Conservation (phyloP, 1,140 invertebrate species). For the Bathynomus jamesi region DNA sequence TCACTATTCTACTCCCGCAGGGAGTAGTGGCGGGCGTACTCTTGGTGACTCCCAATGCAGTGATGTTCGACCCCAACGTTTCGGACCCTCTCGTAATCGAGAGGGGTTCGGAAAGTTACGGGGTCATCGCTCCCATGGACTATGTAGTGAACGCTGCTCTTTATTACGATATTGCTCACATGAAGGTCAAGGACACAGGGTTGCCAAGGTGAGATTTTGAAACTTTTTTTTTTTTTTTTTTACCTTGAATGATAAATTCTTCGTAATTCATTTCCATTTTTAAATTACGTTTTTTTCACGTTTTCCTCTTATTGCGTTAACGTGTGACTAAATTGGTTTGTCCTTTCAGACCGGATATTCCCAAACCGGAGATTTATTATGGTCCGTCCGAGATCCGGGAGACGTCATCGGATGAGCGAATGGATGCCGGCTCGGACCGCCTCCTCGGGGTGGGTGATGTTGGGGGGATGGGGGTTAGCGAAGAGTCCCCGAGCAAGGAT, state of each 20-base stretch:
- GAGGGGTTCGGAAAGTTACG: conserved; percentile 89
- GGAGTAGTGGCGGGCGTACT: conserved; percentile 89
- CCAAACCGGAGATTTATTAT: conserved; percentile 46
- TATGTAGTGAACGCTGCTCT: conserved; percentile 92
- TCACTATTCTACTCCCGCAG: no score
- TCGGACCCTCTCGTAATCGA: conserved; percentile 92
- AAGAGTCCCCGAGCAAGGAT: conserved; percentile 58
- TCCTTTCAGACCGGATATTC: conserved; percentile 34
- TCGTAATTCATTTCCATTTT: background rate
- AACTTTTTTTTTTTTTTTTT: background rate
- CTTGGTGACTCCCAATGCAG: conserved; percentile 93
- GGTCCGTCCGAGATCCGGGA: conserved; percentile 28
- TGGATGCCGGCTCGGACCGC: background rate
- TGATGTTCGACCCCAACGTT: conserved; percentile 98
- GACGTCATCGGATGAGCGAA: background rate
- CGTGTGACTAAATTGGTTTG: background rate
- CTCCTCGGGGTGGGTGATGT: conserved; percentile 15
- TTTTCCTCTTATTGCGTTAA: background rate
- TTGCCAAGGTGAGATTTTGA: conserved; percentile 22
- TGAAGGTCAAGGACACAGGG: conserved; percentile 61
- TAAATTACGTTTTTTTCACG: background rate
- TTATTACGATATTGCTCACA: conserved; percentile 91
- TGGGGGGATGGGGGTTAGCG: conserved; percentile 43
- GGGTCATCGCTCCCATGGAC: conserved; percentile 94
- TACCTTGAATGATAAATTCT: background rate